phyloP scores from a whole-genome alignment of 2,888 invertebrate genomes.

The Tromatobia lineatoria region DNA sequence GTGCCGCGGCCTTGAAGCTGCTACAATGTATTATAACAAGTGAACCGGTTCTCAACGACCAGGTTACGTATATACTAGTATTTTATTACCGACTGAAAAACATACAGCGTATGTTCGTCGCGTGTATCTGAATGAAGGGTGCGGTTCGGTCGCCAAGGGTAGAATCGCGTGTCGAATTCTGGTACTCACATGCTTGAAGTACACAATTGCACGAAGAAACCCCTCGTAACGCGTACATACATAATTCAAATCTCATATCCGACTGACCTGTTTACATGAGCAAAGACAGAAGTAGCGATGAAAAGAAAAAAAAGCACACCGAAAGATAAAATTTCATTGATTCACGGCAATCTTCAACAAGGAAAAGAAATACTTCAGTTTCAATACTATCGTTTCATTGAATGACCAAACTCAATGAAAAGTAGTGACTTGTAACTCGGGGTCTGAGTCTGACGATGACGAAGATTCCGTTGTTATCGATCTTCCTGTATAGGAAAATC shows the following conservation, averaged over 20 bases:
- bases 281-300: background rate
- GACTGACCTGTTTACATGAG: background rate
- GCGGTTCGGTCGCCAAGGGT: slow-evolving; percentile 9
- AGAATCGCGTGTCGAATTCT: slow-evolving; percentile 49
- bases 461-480: no score
- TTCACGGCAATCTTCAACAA: no score
- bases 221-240: slow-evolving; percentile 14
- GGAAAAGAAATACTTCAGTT: no score
- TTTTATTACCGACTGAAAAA: slow-evolving; percentile 5
- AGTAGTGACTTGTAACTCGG: no score
- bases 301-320: background rate
- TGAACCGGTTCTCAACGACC: slow-evolving; percentile 41
- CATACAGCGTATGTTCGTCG: background rate
- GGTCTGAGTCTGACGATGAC: no score
- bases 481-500: no score
- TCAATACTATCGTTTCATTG: no score
- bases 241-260: slow-evolving; percentile 27
- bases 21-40: slow-evolving; percentile 6
- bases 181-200: slow-evolving; percentile 18
- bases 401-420: no score
- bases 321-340: no score
- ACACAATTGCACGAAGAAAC: background rate
- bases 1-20: slow-evolving; percentile 35
- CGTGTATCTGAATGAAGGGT: slow-evolving; percentile 17
- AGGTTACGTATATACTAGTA: background rate